Evolutionary conservation across 1,140 invertebrate species (phyloP).

Genomic region (Liolophura sinensis): DNA sequence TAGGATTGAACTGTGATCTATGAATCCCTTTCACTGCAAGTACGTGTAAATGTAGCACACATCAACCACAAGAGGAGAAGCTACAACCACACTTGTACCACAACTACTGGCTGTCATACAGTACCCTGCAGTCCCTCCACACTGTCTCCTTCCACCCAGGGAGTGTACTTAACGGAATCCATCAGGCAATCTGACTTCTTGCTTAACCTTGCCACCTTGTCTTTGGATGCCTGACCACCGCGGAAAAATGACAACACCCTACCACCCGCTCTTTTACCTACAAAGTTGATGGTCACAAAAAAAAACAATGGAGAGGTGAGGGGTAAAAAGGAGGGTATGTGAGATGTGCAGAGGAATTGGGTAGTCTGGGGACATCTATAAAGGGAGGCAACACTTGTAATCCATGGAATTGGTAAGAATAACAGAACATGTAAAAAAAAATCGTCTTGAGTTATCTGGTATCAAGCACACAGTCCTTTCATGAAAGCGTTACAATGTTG

Average conservation of each 20-base stretch:
- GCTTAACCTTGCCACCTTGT: conserved; percentile 18
- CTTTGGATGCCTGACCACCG: conserved; percentile 23
- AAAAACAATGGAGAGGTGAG: background rate
- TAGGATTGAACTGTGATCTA: no score
- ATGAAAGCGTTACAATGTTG: no score
- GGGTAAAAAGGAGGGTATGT: no score
- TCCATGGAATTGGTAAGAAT: no score
- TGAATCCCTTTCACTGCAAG: no score
- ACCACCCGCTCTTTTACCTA: conserved; percentile 17
- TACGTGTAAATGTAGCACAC: background rate
- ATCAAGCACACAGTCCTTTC: no score
- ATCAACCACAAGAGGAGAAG: conserved; percentile 5
- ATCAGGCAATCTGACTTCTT: conserved; percentile 19
- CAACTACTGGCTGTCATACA: background rate
- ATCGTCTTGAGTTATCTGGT: no score
- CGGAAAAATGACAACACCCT: conserved; percentile 44
- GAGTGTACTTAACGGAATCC: conserved; percentile 44
- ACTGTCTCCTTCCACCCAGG: conserved; percentile 35
- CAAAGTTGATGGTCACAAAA: background rate
- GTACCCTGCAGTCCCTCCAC: conserved; percentile 20
- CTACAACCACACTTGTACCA: background rate
- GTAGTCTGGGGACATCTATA: no score
- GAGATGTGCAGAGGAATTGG: no score
- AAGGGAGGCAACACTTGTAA: no score
- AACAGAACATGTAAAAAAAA: no score